These are phyloP conservation scores for Peromyscus leucopus DNA, from an alignment of 2,113 vertebrate species.

Conservation along the genomic window DNA sequence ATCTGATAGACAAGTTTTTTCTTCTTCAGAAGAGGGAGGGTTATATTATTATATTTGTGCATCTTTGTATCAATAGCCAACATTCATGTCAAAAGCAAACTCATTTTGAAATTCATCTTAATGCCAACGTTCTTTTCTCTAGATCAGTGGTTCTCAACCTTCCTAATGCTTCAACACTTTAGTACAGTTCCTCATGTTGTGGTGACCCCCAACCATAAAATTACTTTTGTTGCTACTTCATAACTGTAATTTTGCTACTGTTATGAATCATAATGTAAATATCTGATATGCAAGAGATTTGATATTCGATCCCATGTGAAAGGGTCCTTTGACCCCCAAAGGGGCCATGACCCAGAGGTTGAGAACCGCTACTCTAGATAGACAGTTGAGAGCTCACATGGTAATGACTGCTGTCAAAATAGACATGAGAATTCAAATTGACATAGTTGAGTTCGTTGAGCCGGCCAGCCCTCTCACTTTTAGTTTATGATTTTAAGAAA, in stretches of 20 bases:
- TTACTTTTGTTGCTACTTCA: neutral
- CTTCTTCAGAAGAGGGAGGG: neutral
- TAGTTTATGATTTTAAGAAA: neutral
- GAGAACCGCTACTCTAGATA: neutral
- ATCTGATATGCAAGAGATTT: neutral
- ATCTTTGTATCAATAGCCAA: conserved; percentile 11
- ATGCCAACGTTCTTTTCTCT: neutral
- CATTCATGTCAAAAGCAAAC: conserved; percentile 25
- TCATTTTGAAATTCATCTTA: conserved; percentile 30
- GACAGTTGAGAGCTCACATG: neutral
- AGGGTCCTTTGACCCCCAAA: neutral
- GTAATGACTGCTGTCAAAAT: neutral
- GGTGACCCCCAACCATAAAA: neutral
- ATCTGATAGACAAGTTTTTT: neutral
- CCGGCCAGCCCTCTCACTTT: neutral
- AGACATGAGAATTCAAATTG: conserved; percentile 16
- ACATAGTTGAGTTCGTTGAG: neutral
- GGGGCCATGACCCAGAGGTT: neutral
- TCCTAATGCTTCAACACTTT: neutral
- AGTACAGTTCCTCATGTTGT: neutral
- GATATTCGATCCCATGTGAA: neutral
- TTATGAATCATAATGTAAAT: neutral
- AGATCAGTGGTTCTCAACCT: neutral
- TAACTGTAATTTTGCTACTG: neutral
- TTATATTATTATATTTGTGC: neutral